A percentile compares a stretch with the other conserved stretches of the same genome.
These are phyloP conservation scores for Oikopleura albicans DNA, from an alignment of 23 tunicate genomes.

Conservation along the genomic window DNA sequence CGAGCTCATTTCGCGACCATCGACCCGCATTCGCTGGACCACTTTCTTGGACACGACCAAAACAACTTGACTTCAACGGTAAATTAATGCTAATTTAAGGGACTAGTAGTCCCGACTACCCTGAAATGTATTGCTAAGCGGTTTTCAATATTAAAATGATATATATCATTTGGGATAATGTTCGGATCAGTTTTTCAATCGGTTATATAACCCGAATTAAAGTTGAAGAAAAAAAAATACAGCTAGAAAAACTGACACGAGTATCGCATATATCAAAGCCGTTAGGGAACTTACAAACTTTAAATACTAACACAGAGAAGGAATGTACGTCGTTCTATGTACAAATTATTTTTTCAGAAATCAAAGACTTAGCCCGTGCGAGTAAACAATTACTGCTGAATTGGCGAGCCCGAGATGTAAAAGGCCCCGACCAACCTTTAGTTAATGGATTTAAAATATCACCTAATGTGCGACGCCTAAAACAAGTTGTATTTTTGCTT, in stretches of 20 bases:
- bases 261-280: no score
- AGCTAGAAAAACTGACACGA: no score
- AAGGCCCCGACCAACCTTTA: neutral
- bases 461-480: neutral
- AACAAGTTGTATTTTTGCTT: neutral
- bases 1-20: neutral
- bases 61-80: neutral
- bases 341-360: neutral
- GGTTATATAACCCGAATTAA: no score
- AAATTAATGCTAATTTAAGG: neutral
- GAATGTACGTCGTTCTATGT: no score
- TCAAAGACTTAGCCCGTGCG: neutral
- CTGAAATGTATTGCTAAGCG: neutral
- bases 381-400: neutral
- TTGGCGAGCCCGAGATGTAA: neutral
- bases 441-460: neutral
- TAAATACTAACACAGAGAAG: no score
- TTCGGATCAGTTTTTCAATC: no score
- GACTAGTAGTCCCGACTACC: no score
- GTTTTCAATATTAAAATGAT: no score
- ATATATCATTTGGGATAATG: no score
- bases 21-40: constrained; percentile 7
- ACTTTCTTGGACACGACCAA: neutral
- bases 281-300: no score
- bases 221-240: no score